Evolutionary conservation across 2,797 vertebrate genomes (phyloP), one percentile per base, ranked within the genome.

Genomic region (Falco berigora): DNA sequence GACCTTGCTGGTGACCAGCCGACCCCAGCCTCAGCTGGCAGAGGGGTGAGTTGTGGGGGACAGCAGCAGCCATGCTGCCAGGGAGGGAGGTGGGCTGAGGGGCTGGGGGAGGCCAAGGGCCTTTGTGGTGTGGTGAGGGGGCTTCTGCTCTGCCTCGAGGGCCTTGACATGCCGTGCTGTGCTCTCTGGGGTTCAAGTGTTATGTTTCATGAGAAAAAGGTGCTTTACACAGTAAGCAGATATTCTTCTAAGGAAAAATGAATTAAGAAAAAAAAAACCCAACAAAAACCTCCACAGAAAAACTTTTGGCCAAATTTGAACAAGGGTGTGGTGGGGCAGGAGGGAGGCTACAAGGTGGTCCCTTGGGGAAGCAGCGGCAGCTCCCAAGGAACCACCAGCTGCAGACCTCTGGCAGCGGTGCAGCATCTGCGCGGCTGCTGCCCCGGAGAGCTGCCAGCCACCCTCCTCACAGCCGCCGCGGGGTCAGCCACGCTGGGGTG

Each of bases 141-240:
- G 3, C 4, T 44, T 11, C 14, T 12, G 25, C 25, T 32, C 23
- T 27, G 23, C 34, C 21, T 44, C 11, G 3, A 28, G 38, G 25
- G 15, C 38, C 17, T 56, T 1, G 0, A 10, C n/a, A 1, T 3
- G 2, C 38, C 2, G 0, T n/a, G 28, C 50, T 36, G 27, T 23
- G 12, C 17, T 25, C 30, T 20, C 17, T 2, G 5, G 62, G 5
- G 8, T 28, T 28, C 17, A 3, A 40, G 18, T 22, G 53, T 28
- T 61, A 6, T 1, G 2, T 38, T 53, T 68, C 42, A 50, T 36
- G 23, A 53, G 47, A 38, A 80, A 68, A 4, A 44, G 8, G 20
- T 44, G 28, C 38, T 92, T 76, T 62, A 14, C 6, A 12, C 10
- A 20, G 3, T 74, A 49, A 53, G 38, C 12, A 36, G 15, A 19